These are phyloP conservation scores for Altica lythri DNA, from an alignment of 2,888 invertebrate species.

Conservation along the genomic window DNA sequence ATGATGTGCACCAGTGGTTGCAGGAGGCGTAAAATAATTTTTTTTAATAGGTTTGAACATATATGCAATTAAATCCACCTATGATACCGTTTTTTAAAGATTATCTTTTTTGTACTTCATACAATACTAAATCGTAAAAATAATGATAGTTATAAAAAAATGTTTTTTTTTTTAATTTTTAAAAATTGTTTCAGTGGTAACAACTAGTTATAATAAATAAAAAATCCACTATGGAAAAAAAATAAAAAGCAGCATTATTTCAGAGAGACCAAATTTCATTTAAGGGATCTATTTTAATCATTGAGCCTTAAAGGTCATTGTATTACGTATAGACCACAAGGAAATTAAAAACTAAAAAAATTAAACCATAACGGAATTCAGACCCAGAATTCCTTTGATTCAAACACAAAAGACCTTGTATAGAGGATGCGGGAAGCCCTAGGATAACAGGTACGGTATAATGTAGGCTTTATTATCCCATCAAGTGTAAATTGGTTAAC, in stretches of 20 bases:
- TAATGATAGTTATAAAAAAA: no score
- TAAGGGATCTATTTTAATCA: background rate
- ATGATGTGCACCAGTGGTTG: no score
- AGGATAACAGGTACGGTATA: slow-evolving; percentile 16
- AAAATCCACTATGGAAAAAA: no score
- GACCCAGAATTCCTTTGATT: slow-evolving; percentile 11
- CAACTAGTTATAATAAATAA: no score
- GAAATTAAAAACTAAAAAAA: slow-evolving; percentile 4
- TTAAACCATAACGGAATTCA: slow-evolving; percentile 6
- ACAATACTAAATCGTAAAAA: no score
- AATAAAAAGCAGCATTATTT: background rate
- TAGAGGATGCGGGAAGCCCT: slow-evolving; percentile 22
- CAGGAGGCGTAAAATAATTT: no score
- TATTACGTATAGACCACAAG: background rate
- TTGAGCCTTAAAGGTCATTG: slow-evolving; percentile 4
- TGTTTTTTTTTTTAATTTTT: no score
- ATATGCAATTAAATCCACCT: no score
- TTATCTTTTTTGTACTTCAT: no score
- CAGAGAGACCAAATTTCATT: background rate
- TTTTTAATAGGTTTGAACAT: no score
- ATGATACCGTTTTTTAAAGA: no score
- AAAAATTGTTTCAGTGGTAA: no score
- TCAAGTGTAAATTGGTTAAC: slow-evolving; percentile 13
- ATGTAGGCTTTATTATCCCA: slow-evolving; percentile 3
- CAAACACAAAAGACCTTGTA: slow-evolving; percentile 7